Evolutionary conservation across 2,113 vertebrate genomes (phyloP), one percentile per base, ranked within the genome.

Genomic region (Pleuronectes platessa): DNA sequence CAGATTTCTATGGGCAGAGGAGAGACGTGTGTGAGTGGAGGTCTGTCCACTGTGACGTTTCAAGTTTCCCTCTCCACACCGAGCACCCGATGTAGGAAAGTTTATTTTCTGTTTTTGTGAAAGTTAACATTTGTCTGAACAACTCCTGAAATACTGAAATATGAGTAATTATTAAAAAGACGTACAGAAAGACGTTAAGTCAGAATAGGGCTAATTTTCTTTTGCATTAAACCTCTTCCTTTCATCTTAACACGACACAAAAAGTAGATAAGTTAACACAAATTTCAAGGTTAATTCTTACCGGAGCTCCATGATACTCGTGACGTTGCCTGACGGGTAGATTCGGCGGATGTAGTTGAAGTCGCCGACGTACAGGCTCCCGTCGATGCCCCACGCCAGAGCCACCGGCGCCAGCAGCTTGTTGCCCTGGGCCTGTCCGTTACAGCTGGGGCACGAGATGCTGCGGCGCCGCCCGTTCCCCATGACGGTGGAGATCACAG

Each of bases 341-440:
- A 99, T 97, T 35, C 98, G 94, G 9, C 98, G 95, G n/a, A 99
- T 96, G 58, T 97, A 99, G 95, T 99, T 99, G 94, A 99, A 99
- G 87, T 99, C 98, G 2, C 98, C 98, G 6, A 99, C 97, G 0
- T 97, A 99, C 0, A 99, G 94, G 17, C 98, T 99, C 77, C 98
- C 97, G 2, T 99, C 98, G 12, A 94, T 95, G 61, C 97, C 98
- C 85, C 98, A 99, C 0, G 98, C 97, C 74, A 99, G 87, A 0
- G 97, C 97, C 26, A 99, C 97, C 0, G 98, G 98, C 20, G 98
- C 98, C 88, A 99, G 47, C 7, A 99, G 93, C 89, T 99, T 99
- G 89, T 99, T 99, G n/a, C 98, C 98, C 23, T 97, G 97, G 0
- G 98, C 97, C 86, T 98, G 97, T 1, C 98, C 98, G 2, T 99